These are phyloP conservation scores for Rhyacichthys aspro DNA, from an alignment of 2,797 vertebrate genomes.

Conservation along the genomic window DNA sequence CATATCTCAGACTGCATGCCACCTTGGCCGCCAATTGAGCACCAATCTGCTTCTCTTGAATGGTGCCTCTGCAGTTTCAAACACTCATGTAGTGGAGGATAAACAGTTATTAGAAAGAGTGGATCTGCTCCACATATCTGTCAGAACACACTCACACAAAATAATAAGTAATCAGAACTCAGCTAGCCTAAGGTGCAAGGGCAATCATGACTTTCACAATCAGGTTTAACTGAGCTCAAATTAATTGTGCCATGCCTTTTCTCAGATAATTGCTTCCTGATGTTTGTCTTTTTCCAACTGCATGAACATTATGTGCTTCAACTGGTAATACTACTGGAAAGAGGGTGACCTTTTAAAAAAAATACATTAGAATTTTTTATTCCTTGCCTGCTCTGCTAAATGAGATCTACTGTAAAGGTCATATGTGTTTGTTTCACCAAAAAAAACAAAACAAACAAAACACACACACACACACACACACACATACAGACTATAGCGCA, in stretches of 20 bases:
- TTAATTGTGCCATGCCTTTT: conserved; percentile 24
- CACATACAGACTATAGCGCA: conserved; percentile 19
- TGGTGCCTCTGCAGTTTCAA: conserved; percentile 13
- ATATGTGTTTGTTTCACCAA: conserved; percentile 55
- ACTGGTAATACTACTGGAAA: conserved; percentile 38
- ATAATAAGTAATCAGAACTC: not conserved
- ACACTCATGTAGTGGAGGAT: not conserved
- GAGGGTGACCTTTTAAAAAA: conserved; percentile 65
- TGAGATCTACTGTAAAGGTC: conserved; percentile 65
- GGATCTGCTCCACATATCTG: not conserved
- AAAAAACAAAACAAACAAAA: conserved; percentile 26
- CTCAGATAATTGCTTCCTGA: conserved; percentile 24
- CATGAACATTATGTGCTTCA: conserved; percentile 33
- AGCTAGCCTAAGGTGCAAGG: not conserved
- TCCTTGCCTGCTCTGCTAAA: conserved; percentile 50
- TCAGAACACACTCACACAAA: not conserved
- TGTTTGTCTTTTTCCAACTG: conserved; percentile 28
- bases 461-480: conserved; percentile 24
- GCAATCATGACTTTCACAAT: conserved; percentile 22
- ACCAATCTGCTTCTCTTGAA: conserved; percentile 47
- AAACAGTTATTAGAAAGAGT: not conserved
- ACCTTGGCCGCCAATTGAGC: conserved; percentile 40
- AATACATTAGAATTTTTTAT: conserved; percentile 61
- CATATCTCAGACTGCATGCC: conserved; percentile 21
- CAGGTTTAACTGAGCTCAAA: conserved; percentile 22